A percentile compares a stretch with the other conserved stretches of the same genome.
Conservation (phyloP, 2,888 invertebrate species). For the Carterocephalus palaemon region DNA sequence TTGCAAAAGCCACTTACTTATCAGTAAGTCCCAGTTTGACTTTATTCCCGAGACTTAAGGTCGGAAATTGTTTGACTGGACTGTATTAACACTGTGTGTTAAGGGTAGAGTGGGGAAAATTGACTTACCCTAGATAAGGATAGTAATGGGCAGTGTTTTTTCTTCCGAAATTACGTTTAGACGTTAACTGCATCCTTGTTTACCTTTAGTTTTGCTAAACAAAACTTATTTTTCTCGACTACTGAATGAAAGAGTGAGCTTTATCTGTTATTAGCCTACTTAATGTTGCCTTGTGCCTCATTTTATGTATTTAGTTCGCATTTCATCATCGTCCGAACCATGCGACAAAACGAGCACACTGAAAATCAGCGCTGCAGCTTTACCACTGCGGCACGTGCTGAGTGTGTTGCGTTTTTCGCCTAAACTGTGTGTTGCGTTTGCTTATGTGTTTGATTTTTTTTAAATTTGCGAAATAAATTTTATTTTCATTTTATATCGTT, state of each 20-base stretch:
- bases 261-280: no score
- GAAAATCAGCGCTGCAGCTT: no score
- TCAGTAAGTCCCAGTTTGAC: constrained; percentile 13
- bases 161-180: constrained; percentile 63
- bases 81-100: background rate
- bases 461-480: no score
- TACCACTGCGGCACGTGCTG: no score
- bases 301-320: no score
- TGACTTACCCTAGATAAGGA: constrained; percentile 76
- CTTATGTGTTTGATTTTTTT: no score
- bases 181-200: constrained; percentile 66
- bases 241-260: background rate
- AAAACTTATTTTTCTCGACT: constrained; percentile 2
- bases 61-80: constrained; percentile 28
- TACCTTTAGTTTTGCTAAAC: constrained; percentile 58
- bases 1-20: constrained; percentile 39
- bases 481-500: no score
- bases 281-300: no score
- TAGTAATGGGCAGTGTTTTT: constrained; percentile 70
- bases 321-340: no score
- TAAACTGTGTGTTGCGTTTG: no score
- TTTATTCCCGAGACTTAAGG: constrained; percentile 34
- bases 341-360: no score
- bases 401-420: no score
- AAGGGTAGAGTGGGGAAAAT: constrained; percentile 63